Evolutionary conservation across 2,888 invertebrate species (phyloP), one percentile per base, ranked within the genome.

Genomic region (Harpagoxenus sublaevis): DNA sequence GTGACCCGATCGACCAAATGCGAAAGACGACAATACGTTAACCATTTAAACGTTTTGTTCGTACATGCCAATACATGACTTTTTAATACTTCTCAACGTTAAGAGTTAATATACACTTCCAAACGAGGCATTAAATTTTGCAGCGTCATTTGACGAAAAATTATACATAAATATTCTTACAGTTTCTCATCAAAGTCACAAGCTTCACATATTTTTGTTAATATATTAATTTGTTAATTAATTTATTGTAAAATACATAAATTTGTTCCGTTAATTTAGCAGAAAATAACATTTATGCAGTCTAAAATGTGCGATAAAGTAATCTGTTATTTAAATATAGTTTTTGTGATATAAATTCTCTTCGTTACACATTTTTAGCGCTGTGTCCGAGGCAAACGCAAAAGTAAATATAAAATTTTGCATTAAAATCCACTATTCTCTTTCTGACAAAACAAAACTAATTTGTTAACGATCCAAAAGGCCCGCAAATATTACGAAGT

Each of bases 21-120:
- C 35, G 28, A 62, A 51, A 81, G 48, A 42, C 35, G 79, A 81
- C 73, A 48, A 81, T 23, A 55, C 23, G 79, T 70, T 70, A 48
- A 68, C 35, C 15, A 23, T 81, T 71, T 62, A 5, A 78, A 78
- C 23, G n/a, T 73, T 62, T 78, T 31, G 15, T 53, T 55, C 31
- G 31, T 55, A 68, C 18, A 35, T 0, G 10, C 45, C 9, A 51
- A 55, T 55, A 55, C 15, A 6, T 45, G 31, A 45, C 4, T 57
- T 35, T 42, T 48, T 57, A 18, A 71, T 39, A 23, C 15, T 48
- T 73, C 10, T 51, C 35, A 4, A 28, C 18, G 28, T 71, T 48
- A 57, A 57, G 12, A 53, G 48, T 10, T 28, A 77, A 68, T 4
- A 60, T 39, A 55, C n/a, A 31, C 23, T n/a, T 0, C 10, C 39